These are phyloP conservation scores for Drosophila pectinifera DNA, from an alignment of 1,140 invertebrate genomes.

Conservation along the genomic window DNA sequence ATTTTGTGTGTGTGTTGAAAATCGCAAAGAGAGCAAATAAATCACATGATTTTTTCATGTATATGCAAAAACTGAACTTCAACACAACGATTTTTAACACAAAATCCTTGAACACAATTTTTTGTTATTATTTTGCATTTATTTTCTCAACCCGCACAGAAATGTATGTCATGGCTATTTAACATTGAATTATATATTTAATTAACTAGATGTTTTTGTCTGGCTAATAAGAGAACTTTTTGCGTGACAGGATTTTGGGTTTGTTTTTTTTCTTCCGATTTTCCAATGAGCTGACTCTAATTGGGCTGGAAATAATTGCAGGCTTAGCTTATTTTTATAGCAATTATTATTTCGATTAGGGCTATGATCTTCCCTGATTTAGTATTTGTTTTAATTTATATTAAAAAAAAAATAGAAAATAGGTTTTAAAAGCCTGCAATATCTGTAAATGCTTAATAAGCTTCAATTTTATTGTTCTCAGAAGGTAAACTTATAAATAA, in stretches of 20 bases:
- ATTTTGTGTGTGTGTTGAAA: conserved; percentile 20
- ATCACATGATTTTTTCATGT: background rate
- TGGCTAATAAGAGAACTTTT: conserved; percentile 11
- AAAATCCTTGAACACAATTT: conserved; percentile 35
- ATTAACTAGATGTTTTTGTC: conserved; percentile 14
- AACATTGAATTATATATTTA: conserved; percentile 16
- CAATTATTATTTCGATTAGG: background rate
- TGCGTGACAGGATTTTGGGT: background rate
- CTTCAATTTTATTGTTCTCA: too few species aligned
- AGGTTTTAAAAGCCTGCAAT: too few species aligned
- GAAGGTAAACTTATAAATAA: too few species aligned
- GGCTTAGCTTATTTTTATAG: background rate
- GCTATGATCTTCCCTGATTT: too few species aligned
- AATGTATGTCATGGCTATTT: conserved; percentile 34
- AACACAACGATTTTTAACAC: conserved; percentile 12
- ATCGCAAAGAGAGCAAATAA: conserved; percentile 11
- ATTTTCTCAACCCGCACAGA: conserved; percentile 24
- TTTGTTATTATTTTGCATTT: conserved; percentile 21
- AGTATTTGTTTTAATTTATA: background rate
- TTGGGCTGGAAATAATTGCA: background rate
- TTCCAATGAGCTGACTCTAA: background rate
- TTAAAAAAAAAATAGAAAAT: background rate
- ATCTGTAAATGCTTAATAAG: background rate
- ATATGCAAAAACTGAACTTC: conserved; percentile 13
- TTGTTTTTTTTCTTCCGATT: too few species aligned